A percentile compares a stretch with the other conserved stretches of the same genome.
Evolutionary conservation across 30 jellyfish, hydroid and myxozoan genomes (phyloP).

Genomic region (Aurelia aurita): DNA sequence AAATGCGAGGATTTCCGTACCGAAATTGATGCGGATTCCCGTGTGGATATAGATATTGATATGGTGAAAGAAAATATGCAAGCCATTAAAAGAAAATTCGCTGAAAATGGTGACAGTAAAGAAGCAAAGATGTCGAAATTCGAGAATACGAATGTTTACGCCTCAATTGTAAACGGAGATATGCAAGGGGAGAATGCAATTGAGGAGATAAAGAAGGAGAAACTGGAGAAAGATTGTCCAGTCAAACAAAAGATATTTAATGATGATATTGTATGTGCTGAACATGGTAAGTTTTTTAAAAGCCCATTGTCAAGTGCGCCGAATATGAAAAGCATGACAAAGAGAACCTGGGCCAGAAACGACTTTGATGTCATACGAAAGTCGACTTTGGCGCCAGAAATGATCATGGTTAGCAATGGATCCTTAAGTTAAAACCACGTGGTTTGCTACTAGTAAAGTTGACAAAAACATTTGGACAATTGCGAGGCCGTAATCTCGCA

Average conservation of each 20-base stretch:
- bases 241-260: conserved; percentile 32
- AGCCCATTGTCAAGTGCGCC: background rate
- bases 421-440: too few species aligned
- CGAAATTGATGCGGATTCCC: too few species aligned
- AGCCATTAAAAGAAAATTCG: background rate
- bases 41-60: too few species aligned
- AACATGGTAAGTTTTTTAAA: conserved; percentile 51
- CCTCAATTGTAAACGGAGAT: background rate
- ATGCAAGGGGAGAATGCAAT: background rate
- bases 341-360: too few species aligned
- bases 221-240: background rate
- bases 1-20: too few species aligned
- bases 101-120: background rate
- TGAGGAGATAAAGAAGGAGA: background rate
- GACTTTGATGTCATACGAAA: too few species aligned
- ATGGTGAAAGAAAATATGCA: background rate
- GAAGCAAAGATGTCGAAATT: conserved; percentile 30
- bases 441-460: too few species aligned
- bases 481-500: too few species aligned
- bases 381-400: too few species aligned
- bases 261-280: conserved; percentile 46
- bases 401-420: too few species aligned
- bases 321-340: too few species aligned
- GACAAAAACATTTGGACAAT: too few species aligned
- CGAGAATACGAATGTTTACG: conserved; percentile 14